Base-by-base conservation (phyloP, 2,113 vertebrate genomes). In the Apodemus speciosus region DNA sequence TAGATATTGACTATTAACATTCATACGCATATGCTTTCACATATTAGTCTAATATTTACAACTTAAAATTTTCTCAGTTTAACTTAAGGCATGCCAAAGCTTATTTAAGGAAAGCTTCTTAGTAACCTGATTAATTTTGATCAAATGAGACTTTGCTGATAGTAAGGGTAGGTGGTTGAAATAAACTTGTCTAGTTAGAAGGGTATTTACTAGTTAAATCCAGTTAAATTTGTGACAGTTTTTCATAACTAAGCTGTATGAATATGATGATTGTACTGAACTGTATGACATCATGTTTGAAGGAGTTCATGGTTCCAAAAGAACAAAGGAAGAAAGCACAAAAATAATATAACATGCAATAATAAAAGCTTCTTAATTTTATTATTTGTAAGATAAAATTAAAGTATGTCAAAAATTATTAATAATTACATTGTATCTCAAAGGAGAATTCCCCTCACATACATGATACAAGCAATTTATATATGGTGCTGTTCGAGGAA, bases 181-280 rank as follows among this genome's bases (percentile, higher is more conserved):
- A 69, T 85, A 68, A 77, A 46, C 5, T 62, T 62, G n/a, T 85
- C 62, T 79, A 9, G 30, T 84, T 85, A 21, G 92, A 84, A 94
- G 30, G 0, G 32, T 20, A 69, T 69, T 88, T 92, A 4, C 76
- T 85, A 75, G 66, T 56, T 73, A 32, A 88, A 88, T 7, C 6
- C 60, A 76, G 30, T 25, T 18, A 62, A 18, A 20, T 60, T 73
- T 88, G 3, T 73, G 7, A 25, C 43, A 25, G 16, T 23, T 60
- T 75, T 83, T 87, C 83, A 68, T 90, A 25, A 79, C 0, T 77
- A 25, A 90, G 23, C 16, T 68, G n/a, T 68, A 23, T 77, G 58
- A 72, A 83, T 56, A 56, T 71, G 40, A 64, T 89, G 40, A 49
- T 18, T 85, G 3, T 79, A 62, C 9, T 79, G 9, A 85, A 80